Conservation (phyloP, 2,797 vertebrate species). For the Peromyscus attwateri region DNA sequence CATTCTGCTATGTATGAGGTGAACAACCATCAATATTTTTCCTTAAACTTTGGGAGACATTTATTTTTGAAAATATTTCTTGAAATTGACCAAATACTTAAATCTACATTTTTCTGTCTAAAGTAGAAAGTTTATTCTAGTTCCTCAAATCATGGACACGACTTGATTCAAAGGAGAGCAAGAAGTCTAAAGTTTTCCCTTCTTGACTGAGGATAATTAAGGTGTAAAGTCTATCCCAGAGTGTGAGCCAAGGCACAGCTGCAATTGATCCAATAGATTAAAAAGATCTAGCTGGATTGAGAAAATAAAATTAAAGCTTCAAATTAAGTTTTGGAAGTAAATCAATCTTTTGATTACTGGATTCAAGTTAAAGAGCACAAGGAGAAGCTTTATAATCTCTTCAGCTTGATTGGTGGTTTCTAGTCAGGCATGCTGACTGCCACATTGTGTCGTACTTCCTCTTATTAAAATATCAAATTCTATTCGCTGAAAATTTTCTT, state of each 20-base stretch:
- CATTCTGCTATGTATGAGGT: background rate
- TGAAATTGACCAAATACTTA: conserved; percentile 62
- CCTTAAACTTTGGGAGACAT: conserved; percentile 17
- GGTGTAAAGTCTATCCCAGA: background rate
- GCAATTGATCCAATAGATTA: conserved; percentile 59
- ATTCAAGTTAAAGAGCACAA: conserved; percentile 80
- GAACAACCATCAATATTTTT: background rate
- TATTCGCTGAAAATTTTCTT: conserved; percentile 82
- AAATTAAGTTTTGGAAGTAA: conserved; percentile 80
- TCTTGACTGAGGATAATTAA: background rate
- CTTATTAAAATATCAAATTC: conserved; percentile 85
- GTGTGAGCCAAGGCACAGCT: conserved; percentile 54
- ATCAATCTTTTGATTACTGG: conserved; percentile 82
- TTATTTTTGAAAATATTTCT: conserved; percentile 23
- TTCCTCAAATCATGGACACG: background rate
- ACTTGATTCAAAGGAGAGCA: conserved; percentile 39
- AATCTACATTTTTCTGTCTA: background rate
- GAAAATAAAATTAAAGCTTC: conserved; percentile 76
- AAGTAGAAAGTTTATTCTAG: conserved; percentile 61
- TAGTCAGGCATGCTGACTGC: conserved; percentile 78
- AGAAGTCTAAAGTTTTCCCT: background rate
- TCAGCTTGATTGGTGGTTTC: conserved; percentile 76
- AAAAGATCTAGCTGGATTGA: conserved; percentile 65
- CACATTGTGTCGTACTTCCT: conserved; percentile 82
- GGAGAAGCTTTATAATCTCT: conserved; percentile 78